Evolutionary conservation across 2,113 vertebrate species (phyloP), one percentile per base, ranked within the genome.

Genomic region (Recurvirostra avosetta): DNA sequence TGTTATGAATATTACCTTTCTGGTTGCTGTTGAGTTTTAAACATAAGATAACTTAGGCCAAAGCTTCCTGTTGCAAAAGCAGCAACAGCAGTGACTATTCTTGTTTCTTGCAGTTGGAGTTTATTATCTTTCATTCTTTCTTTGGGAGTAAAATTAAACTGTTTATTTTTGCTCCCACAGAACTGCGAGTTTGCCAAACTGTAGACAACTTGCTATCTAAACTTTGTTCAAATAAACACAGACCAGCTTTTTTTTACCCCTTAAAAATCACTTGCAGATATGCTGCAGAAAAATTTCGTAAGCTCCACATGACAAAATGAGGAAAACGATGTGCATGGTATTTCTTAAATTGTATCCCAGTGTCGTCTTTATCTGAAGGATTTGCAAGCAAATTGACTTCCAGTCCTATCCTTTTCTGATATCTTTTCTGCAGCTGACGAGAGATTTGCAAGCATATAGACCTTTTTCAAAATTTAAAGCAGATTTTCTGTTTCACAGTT

Each of bases 331-430:
- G 62, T 67, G 62, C 66, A 15, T 71, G 34, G 41, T 87, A 47
- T 92, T 95, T 94, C 34, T 81, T 85, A 77, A 53, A 2, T 78
- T 95, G 61, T 68, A 85, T 73, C 81, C 58, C 12, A 49, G 36
- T 45, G 41, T 61, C 12, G 2, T 79, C 74, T 91, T 95, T 79
- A 92, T 90, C 89, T 90, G 58, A 58, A 82, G 62, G 87, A 95
- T 96, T 94, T 97, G 89, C 92, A 91, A 94, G 71, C 41, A 97
- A 96, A 95, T 97, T 95, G 86, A 82, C 95, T 94, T 97, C 79
- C 88, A 82, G 50, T 66, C 67, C 62, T 91, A 62, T 90, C 84
- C 62, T 82, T 62, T 94, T 65, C 92, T 91, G 58, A 9, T 87
- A 82, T 94, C 70, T 96, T 79, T 88, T 94, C 77, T 91, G 73